These are phyloP conservation scores for Synergus japonicus DNA, from an alignment of 2,888 invertebrate species.

Conservation along the genomic window DNA sequence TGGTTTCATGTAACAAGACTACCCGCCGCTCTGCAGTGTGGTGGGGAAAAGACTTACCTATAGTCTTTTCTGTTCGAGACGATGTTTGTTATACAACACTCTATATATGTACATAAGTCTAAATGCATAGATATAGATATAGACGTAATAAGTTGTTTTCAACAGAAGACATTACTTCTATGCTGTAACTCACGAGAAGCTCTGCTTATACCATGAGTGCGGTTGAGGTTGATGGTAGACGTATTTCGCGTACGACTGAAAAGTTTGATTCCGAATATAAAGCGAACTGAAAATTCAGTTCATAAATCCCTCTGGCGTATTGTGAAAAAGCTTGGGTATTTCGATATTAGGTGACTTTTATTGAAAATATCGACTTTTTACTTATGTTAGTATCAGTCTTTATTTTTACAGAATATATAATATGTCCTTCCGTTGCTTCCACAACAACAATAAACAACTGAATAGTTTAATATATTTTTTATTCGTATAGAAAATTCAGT, in stretches of 20 bases:
- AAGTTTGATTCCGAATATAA: slow-evolving; percentile 37
- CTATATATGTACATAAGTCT: neutral
- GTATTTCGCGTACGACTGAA: slow-evolving; percentile 19
- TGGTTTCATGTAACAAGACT: too few relatives aligned
- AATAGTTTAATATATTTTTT: too few relatives aligned
- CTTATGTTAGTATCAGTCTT: slow-evolving; percentile 1
- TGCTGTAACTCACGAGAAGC: slow-evolving; percentile 18
- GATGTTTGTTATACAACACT: slow-evolving; percentile 10
- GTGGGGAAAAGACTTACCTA: neutral
- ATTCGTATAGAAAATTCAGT: too few relatives aligned
- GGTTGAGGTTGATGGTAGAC: slow-evolving; percentile 29
- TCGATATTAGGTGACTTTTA: slow-evolving; percentile 25
- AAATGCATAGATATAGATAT: slow-evolving; percentile 1
- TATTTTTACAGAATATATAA: neutral
- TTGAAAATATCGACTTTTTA: slow-evolving; percentile 24
- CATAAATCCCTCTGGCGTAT: slow-evolving; percentile 33
- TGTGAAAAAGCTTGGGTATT: slow-evolving; percentile 16
- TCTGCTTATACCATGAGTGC: slow-evolving; percentile 7
- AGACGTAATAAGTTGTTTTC: slow-evolving; percentile 34
- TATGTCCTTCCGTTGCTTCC: neutral
- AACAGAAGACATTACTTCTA: slow-evolving; percentile 17
- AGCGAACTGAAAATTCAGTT: slow-evolving; percentile 35
- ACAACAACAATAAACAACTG: too few relatives aligned
- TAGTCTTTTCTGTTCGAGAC: neutral
- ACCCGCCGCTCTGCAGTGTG: neutral